Conservation (phyloP, 2,888 invertebrate genomes). For the Lasioglossum morio region DNA sequence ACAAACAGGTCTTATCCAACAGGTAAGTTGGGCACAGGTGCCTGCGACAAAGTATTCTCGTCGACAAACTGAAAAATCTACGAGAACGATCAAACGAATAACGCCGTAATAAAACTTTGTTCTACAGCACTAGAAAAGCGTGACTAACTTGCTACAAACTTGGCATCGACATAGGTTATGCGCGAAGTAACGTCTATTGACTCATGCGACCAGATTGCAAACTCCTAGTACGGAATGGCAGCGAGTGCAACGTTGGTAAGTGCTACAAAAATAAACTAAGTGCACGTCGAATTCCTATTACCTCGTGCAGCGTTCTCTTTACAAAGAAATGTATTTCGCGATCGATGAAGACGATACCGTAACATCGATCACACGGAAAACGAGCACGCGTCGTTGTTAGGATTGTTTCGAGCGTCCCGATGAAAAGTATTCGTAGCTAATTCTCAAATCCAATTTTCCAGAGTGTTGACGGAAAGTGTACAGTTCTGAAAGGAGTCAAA, state of each 20-base stretch:
- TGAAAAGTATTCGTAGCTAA: background rate
- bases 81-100: background rate
- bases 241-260: background rate
- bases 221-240: background rate
- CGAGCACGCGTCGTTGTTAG: constrained; percentile 21
- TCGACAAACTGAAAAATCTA: background rate
- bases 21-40: background rate
- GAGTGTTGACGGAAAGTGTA: background rate
- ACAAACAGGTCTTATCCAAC: background rate
- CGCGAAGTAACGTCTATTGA: background rate
- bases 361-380: constrained; percentile 28
- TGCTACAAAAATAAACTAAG: background rate
- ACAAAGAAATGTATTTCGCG: background rate
- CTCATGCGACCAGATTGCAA: background rate
- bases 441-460: background rate
- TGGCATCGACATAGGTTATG: background rate
- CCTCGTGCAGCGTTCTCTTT: background rate
- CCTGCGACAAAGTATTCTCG: background rate
- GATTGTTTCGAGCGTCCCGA: background rate
- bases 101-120: background rate
- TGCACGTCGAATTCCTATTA: background rate
- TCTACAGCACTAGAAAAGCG: background rate
- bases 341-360: background rate
- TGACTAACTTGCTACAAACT: constrained; percentile 4
- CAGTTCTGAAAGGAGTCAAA: background rate